phyloP scores from a whole-genome alignment of 92 coral and sea anemone genomes.

The Zoanthus solanderi region DNA sequence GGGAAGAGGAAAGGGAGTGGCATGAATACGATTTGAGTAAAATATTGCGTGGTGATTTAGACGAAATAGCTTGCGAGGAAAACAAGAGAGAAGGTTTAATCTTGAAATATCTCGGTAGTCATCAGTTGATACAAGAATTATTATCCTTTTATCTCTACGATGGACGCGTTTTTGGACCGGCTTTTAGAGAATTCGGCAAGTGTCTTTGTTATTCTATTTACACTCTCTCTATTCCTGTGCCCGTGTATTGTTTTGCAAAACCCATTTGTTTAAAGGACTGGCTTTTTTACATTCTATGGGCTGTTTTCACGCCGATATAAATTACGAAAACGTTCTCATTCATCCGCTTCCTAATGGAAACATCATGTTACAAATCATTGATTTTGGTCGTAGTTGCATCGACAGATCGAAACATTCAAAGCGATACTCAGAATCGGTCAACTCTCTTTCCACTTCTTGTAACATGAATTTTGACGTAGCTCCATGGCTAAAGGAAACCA shows the following conservation, averaged over 20 bases:
- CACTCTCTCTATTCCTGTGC: neutral
- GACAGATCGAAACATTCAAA: neutral
- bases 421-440: neutral
- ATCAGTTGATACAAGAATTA: neutral
- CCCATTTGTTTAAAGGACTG: neutral
- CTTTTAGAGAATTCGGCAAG: neutral
- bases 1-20: neutral
- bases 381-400: constrained; percentile 4
- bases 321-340: neutral
- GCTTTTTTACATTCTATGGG: neutral
- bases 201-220: neutral
- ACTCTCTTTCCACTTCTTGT: neutral
- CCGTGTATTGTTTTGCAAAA: neutral
- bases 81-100: neutral
- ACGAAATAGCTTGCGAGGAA: neutral
- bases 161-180: neutral
- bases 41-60: neutral
- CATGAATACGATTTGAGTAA: neutral
- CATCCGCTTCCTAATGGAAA: neutral
- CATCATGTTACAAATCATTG: neutral
- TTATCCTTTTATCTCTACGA: neutral
- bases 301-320: constrained; percentile 9
- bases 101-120: neutral
- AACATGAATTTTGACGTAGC: neutral
- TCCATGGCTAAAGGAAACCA: neutral